Evolutionary conservation across 2,797 vertebrate genomes (phyloP).

Genomic region (Bucorvus abyssinicus): DNA sequence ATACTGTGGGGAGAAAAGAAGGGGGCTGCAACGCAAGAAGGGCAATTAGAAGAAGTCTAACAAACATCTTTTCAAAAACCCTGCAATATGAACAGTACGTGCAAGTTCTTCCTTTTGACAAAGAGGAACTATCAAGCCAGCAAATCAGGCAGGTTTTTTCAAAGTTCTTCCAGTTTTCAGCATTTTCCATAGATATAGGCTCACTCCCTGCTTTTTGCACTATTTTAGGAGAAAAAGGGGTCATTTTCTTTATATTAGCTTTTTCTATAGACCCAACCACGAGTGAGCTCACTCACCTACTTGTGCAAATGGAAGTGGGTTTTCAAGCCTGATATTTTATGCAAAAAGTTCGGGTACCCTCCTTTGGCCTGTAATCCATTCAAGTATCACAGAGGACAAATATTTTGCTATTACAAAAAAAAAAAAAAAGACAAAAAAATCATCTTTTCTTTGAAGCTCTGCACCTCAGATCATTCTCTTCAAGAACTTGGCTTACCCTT

Average conservation of each 20-base stretch:
- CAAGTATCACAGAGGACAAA: not conserved
- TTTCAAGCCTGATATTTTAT: not conserved
- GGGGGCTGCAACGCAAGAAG: not conserved
- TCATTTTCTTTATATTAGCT: not conserved
- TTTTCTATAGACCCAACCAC: not conserved
- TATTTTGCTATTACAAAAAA: not conserved
- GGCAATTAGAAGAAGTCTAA: not conserved
- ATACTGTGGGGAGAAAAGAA: not conserved
- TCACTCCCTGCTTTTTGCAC: not conserved
- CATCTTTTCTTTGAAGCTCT: not conserved
- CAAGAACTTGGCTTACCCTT: constrained; percentile 9
- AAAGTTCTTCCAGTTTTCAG: not conserved
- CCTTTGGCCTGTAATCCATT: not conserved
- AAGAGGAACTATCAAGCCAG: not conserved
- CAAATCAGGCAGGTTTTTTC: not conserved
- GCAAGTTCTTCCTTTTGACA: not conserved
- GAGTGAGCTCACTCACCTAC: not conserved
- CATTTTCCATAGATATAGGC: not conserved
- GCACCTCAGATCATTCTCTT: constrained; percentile 36
- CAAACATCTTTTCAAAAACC: not conserved
- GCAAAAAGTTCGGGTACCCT: not conserved
- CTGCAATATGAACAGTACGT: not conserved
- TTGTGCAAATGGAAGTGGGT: not conserved
- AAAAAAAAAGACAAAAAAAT: not conserved
- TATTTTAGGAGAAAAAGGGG: not conserved